A percentile compares a stretch with the other conserved stretches of the same genome.
phyloP scores from a whole-genome alignment of 2,797 vertebrate species.

The Antrozous pallidus region DNA sequence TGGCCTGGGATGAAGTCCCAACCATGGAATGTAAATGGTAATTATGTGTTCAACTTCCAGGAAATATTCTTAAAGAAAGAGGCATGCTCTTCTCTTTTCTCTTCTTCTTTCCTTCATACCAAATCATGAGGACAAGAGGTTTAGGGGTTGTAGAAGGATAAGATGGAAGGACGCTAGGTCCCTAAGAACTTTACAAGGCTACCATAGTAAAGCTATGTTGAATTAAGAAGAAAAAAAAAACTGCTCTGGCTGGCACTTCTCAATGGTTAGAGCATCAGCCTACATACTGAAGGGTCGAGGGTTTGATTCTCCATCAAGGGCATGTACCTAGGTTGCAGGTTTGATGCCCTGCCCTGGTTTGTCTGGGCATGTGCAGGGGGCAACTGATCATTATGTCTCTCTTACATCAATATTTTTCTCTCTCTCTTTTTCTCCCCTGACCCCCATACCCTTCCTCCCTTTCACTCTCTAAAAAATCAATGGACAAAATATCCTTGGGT shows the following conservation, averaged over 20 bases:
- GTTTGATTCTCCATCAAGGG: background rate
- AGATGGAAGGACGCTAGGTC: background rate
- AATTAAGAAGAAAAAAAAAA: background rate
- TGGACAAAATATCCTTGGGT: too few relatives aligned
- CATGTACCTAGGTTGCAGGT: background rate
- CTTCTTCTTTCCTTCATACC: background rate
- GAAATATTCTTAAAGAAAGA: too few relatives aligned
- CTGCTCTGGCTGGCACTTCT: background rate
- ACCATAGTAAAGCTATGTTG: background rate
- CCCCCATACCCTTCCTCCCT: background rate
- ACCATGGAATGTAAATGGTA: background rate
- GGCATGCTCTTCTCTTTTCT: too few relatives aligned
- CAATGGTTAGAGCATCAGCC: background rate
- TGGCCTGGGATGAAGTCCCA: background rate
- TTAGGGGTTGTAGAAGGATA: background rate
- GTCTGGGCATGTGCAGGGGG: background rate
- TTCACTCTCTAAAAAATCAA: background rate
- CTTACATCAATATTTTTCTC: background rate
- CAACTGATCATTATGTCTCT: background rate
- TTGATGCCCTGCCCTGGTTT: background rate
- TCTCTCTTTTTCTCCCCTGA: background rate
- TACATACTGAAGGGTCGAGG: background rate
- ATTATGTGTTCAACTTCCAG: background rate
- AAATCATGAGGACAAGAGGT: background rate
- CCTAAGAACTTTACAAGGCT: background rate